Percentiles rank a stretch among this genome's conserved stretches.
phyloP scores from a whole-genome alignment of 2,888 invertebrate species.

The Nomada lathburiana region DNA sequence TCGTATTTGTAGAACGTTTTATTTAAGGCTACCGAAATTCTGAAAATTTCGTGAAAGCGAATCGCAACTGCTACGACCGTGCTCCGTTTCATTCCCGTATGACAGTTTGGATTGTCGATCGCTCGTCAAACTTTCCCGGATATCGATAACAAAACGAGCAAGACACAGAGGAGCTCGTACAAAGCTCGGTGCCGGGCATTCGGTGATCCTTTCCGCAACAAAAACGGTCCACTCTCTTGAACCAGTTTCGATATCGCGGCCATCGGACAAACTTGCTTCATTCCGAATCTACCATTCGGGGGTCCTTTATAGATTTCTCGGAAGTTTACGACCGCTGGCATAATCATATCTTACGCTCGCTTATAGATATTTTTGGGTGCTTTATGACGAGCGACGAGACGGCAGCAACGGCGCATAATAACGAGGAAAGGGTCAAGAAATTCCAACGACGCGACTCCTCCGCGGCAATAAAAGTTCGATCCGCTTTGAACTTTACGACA shows the following conservation, averaged over 20 bases:
- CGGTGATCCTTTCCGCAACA: not conserved
- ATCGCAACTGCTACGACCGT: not conserved
- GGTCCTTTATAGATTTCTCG: constrained; percentile 18
- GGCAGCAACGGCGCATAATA: constrained; percentile 14
- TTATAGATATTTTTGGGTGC: constrained; percentile 1
- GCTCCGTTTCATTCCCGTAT: not conserved
- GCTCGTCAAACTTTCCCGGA: constrained; percentile 10
- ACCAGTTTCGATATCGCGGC: constrained; percentile 21
- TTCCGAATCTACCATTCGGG: not conserved
- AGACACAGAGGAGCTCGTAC: not conserved
- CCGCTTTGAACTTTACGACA: constrained; percentile 5
- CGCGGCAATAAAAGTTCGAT: constrained; percentile 13
- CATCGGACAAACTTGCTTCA: constrained; percentile 20
- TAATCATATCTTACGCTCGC: not conserved
- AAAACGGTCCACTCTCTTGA: not conserved
- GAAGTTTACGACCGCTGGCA: constrained; percentile 10
- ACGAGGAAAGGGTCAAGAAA: constrained; percentile 14
- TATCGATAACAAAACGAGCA: constrained; percentile 18
- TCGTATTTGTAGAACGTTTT: not conserved
- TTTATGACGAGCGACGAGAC: constrained; percentile 23
- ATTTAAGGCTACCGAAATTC: not conserved
- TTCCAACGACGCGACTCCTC: constrained; percentile 3
- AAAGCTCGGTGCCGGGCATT: not conserved
- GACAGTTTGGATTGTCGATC: not conserved
- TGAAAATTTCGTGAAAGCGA: not conserved